Conservation (phyloP, 2,113 vertebrate genomes). For the Onychostruthus taczanowskii region DNA sequence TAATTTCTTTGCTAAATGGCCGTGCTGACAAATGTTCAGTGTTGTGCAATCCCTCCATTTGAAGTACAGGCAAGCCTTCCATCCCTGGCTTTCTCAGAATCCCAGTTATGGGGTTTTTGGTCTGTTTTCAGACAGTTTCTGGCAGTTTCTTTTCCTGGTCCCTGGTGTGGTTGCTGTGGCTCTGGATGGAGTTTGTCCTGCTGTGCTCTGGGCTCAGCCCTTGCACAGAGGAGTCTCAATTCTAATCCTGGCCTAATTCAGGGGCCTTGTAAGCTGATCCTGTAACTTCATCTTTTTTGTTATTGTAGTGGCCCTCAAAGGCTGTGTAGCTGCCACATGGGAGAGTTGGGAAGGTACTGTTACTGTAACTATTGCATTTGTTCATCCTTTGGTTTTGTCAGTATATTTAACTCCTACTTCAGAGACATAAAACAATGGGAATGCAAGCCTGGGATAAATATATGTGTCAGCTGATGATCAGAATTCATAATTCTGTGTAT, state of each 20-base stretch:
- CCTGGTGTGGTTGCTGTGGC: background rate
- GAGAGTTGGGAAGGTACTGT: background rate
- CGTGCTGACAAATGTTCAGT: background rate
- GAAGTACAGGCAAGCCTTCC: background rate
- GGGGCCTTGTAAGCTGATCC: background rate
- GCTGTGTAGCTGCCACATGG: background rate
- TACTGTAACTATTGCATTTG: background rate
- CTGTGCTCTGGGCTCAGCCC: background rate
- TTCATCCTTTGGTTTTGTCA: background rate
- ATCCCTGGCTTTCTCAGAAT: background rate
- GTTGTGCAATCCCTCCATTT: background rate
- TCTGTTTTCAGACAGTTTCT: background rate
- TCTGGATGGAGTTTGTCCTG: background rate
- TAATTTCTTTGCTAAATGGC: background rate
- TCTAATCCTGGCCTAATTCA: background rate
- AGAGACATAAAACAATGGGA: background rate
- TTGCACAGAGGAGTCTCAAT: background rate
- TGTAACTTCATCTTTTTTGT: slow-evolving; percentile 2
- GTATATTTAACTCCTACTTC: background rate
- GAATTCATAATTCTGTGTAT: background rate
- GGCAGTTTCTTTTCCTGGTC: background rate
- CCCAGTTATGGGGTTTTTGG: fast-evolving
- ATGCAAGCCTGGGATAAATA: background rate
- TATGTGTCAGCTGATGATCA: background rate
- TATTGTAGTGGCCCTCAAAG: background rate